Percentiles rank a stretch among this genome's conserved stretches.
Evolutionary conservation across 2,113 vertebrate genomes (phyloP).

Genomic region (Pomatostomus ruficeps): DNA sequence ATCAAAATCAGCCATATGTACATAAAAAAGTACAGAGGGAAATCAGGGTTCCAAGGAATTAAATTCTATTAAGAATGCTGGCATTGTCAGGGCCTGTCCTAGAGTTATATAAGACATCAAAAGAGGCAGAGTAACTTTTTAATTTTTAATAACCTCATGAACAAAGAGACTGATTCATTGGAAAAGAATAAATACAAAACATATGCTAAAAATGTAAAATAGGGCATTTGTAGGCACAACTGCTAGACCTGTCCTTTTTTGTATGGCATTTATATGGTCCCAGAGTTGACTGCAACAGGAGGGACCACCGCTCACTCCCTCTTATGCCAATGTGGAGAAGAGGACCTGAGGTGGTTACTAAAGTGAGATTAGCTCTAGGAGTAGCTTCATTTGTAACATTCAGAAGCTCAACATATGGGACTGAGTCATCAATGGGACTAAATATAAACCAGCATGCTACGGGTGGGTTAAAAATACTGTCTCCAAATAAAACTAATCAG

Average conservation of each 20-base stretch:
- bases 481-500: conserved; percentile 60
- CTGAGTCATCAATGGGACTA: conserved; percentile 11
- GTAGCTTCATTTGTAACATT: conserved; percentile 19
- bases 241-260: not conserved
- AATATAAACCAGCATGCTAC: conserved; percentile 23
- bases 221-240: not conserved
- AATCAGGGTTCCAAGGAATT: not conserved
- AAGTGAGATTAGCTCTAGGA: not conserved
- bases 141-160: not conserved
- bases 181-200: conserved; percentile 8
- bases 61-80: not conserved
- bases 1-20: not conserved
- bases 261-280: not conserved
- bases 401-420: conserved; percentile 22
- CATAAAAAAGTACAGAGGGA: not conserved
- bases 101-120: conserved; percentile 9
- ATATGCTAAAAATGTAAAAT: not conserved
- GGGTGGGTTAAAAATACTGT: conserved; percentile 42
- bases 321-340: not conserved
- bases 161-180: not conserved
- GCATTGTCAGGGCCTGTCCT: not conserved
- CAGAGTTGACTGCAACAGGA: not conserved
- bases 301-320: not conserved
- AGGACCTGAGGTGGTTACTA: not conserved
- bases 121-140: not conserved